A percentile compares a stretch with the other conserved stretches of the same genome.
Conservation (phyloP, 35 echinoderm and acorn worm species). For the Nesometra sesokonis region DNA sequence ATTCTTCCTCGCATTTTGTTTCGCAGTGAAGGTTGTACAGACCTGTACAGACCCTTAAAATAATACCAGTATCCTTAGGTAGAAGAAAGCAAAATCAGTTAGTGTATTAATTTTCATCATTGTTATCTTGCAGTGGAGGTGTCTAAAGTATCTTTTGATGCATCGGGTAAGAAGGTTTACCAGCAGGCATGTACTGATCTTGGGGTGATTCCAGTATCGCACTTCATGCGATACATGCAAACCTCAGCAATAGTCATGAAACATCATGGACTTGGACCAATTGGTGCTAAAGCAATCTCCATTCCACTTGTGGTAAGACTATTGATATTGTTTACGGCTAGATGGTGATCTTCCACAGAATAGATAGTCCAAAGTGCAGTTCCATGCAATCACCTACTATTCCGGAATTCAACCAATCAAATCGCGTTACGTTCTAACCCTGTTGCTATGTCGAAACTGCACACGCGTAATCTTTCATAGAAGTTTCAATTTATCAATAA, state of each 20-base stretch:
- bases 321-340: no score
- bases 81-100: not conserved
- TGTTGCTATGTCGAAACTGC: no score
- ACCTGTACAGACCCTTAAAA: not conserved
- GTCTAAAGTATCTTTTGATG: conserved; percentile 63
- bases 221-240: conserved; percentile 85
- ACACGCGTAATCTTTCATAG: no score
- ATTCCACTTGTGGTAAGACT: conserved; percentile 82
- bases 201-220: conserved; percentile 74
- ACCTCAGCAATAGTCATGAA: conserved; percentile 67
- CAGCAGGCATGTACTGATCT: conserved; percentile 63
- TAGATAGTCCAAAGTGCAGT: no score
- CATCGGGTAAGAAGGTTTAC: conserved; percentile 70
- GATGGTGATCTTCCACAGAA: no score
- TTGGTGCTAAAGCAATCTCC: conserved; percentile 80
- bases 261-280: conserved; percentile 84
- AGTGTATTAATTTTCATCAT: conserved; percentile 2
- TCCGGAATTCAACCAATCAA: no score
- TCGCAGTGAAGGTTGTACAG: not conserved
- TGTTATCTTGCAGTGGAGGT: conserved; percentile 44
- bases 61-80: not conserved
- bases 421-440: no score
- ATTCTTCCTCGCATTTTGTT: no score
- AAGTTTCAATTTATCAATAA: no score
- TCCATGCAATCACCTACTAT: no score